Evolutionary conservation across 2,888 invertebrate genomes (phyloP), one percentile per base, ranked within the genome.

Genomic region (Trichopoda pennipes): DNA sequence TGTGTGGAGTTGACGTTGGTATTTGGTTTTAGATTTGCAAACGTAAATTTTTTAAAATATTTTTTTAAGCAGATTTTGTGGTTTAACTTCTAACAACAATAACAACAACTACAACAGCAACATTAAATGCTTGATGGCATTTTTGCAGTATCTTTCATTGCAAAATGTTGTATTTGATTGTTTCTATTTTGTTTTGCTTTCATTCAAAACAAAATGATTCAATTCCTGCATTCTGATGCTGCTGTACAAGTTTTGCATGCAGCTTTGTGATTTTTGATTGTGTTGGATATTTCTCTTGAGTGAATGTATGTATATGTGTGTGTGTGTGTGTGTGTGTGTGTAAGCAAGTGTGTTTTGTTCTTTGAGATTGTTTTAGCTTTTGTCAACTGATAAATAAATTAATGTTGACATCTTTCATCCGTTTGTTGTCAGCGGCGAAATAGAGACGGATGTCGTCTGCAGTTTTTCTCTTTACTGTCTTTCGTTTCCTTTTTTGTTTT

Each of bases 361-460:
- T 14, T 47, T 64, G 58, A 53, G 69, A 81, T 81, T 82, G 75
- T 82, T 82, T 82, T 79, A 82, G 75, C 66, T 79, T 75, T 79
- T 82, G 79, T 79, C 72, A 79, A 82, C 76, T 76, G 82, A 82
- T 76, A 79, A 79, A 82, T 79, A 82, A 82, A 82, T 82, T 82
- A 82, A 79, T 76, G 79, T 79, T 79, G 79, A 79, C 79, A 82
- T 79, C 72, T 82, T 79, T 74, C 78, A 79, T 82, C 75, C 73
- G 70, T 70, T 73, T 77, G 72, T 63, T 77, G 77, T 81, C 63
- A 51, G 17, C 51, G 66, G 28, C 70, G 12, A 61, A 66, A 81
- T 73, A 49, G 68, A 77, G 73, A 78, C 74, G 77, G 58, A 78
- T 81, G 70, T 79, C 70, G 75, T 79, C 82, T 82, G 64, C 66